Conservation (phyloP, 2,113 vertebrate species). For the Pimephales promelas region DNA sequence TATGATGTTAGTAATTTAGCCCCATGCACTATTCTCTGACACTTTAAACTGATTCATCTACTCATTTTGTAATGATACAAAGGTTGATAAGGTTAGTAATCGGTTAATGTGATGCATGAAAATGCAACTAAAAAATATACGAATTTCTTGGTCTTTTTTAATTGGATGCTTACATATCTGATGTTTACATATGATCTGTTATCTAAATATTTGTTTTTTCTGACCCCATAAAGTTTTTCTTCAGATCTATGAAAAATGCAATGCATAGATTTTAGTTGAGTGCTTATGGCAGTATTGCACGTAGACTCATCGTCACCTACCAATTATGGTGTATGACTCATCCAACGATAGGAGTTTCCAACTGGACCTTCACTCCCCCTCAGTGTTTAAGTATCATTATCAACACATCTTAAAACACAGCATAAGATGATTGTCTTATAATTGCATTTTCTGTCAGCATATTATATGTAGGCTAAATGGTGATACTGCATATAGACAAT, state of each 20-base stretch:
- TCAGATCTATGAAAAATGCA: not conserved
- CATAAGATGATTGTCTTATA: not conserved
- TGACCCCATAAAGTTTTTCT: not conserved
- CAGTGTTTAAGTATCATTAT: not conserved
- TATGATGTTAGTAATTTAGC: conserved; percentile 21
- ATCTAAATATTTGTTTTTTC: not conserved
- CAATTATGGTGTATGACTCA: conserved; percentile 47
- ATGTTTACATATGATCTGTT: not conserved
- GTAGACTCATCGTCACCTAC: not conserved
- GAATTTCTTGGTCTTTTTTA: not conserved
- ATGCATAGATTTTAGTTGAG: not conserved
- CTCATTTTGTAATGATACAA: not conserved
- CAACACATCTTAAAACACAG: not conserved
- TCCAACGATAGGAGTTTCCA: conserved; percentile 30
- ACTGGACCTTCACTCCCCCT: conserved; percentile 5
- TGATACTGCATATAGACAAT: not conserved
- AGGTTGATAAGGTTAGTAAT: not conserved
- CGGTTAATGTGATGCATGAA: not conserved
- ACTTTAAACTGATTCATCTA: conserved; percentile 10
- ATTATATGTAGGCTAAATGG: not conserved
- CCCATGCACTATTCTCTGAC: not conserved
- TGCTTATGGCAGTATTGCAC: conserved; percentile 5
- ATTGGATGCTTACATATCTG: not conserved
- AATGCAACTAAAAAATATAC: not conserved
- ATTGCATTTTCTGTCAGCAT: not conserved